phyloP scores from a whole-genome alignment of 2,113 vertebrate species.

The Spheniscus mendiculus region DNA sequence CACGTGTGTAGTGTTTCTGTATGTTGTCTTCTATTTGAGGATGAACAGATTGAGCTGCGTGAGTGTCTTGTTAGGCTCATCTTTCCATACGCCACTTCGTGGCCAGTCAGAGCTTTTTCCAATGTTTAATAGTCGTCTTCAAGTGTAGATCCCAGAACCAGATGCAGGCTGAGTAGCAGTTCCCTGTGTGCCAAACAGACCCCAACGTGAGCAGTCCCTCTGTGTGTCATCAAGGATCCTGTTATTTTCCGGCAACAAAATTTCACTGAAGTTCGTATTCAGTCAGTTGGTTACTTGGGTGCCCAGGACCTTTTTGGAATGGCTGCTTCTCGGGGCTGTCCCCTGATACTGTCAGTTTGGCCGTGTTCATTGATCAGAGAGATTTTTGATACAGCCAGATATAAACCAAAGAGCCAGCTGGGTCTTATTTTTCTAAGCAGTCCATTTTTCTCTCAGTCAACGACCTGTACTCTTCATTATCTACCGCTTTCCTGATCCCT shows the following conservation, averaged over 20 bases:
- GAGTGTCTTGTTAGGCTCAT: background rate
- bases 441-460: background rate
- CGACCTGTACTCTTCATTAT: background rate
- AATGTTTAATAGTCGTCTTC: background rate
- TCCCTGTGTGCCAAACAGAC: background rate
- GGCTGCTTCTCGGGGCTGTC: background rate
- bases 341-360: background rate
- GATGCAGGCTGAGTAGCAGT: background rate
- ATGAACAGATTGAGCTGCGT: constrained; percentile 18
- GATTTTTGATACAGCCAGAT: background rate
- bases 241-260: background rate
- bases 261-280: background rate
- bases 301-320: background rate
- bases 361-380: background rate
- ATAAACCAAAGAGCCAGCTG: background rate
- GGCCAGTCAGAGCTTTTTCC: background rate
- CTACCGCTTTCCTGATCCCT: background rate
- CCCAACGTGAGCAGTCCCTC: background rate
- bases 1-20: fast-evolving
- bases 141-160: background rate
- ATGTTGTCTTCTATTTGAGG: background rate
- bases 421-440: background rate
- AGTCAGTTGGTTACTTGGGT: background rate
- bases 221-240: background rate
- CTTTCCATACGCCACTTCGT: background rate